These are phyloP conservation scores for Macrotus californicus DNA, from an alignment of 2,113 vertebrate species.

Conservation along the genomic window DNA sequence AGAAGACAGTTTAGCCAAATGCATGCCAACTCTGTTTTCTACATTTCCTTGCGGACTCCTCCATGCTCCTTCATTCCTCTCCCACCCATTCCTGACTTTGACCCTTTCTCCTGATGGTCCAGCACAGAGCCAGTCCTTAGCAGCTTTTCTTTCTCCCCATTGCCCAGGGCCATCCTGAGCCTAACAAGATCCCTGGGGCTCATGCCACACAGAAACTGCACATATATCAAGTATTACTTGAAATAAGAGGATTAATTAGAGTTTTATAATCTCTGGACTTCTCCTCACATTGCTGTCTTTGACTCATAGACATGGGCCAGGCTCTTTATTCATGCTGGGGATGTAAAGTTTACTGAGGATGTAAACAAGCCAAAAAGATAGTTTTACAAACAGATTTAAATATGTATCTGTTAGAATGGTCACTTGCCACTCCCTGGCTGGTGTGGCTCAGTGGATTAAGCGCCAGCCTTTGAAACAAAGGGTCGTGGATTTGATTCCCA, in stretches of 20 bases:
- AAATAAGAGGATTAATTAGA: not conserved
- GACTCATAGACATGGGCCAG: not conserved
- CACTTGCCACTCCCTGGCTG: not conserved
- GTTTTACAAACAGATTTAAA: conserved; percentile 31
- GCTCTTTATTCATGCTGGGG: not conserved
- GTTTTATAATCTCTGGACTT: not conserved
- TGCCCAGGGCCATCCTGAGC: not conserved
- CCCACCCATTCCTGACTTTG: not conserved
- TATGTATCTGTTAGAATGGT: not conserved
- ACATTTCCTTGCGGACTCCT: not conserved
- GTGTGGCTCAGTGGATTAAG: too few species aligned
- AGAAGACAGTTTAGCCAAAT: not conserved
- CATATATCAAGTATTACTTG: not conserved
- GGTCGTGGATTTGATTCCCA: too few species aligned
- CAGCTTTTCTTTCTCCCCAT: not conserved
- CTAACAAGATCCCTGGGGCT: not conserved
- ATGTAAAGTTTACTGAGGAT: not conserved
- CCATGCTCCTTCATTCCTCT: not conserved
- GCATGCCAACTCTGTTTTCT: not conserved
- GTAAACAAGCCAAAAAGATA: not conserved
- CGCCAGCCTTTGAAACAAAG: too few species aligned
- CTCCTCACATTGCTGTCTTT: not conserved
- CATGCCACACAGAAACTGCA: not conserved
- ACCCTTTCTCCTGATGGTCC: not conserved
- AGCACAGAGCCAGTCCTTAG: not conserved